Base-by-base conservation (phyloP, 2,888 invertebrate species). In the Raillietiella orientalis region DNA sequence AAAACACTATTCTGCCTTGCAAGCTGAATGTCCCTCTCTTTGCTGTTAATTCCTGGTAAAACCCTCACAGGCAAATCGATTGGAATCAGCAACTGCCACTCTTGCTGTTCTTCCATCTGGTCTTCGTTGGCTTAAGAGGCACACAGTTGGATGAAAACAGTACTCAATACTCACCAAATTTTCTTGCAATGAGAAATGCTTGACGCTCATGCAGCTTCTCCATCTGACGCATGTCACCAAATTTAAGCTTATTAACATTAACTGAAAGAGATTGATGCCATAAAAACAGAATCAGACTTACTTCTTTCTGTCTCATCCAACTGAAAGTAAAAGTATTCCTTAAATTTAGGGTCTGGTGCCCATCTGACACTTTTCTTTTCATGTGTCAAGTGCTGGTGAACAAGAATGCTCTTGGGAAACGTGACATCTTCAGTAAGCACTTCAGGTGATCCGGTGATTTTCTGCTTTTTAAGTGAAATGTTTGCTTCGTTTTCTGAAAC, bases 231-330 rank as follows among this genome's bases (percentile, higher is more conserved):
- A 79, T 69, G 39, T 82, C 79, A 17, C 64, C 67, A 47, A 87
- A 87, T 16, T 46, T 47, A 60, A 70, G 47, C 66, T 75, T 3
- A 66, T 50, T 79, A 2, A 90, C 87, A 49, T 90, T 90, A 2
- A 82, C 75, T 53, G 41, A 4, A 41, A 40, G 21, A 26, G 16
- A 31, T 24, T 28, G 24, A 33, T 23, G 26, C 4, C 4, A n/a
- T 3, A 13, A n/a, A 13, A 10, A 13, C 14, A 26, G 4, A 11
- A 2, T 11, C 3, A 17, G 5, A 17, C 13, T 34, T 34, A 43
- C 45, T 43, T 40, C 90, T 59, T 49, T 93, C 90, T 10, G 71
- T 82, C 49, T 84, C 87, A 46, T 90, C 87, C 35, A 87, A 50
- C 45, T 87, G 87, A 46, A 93, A 90, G 47, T 63, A 84, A 38